phyloP scores from a whole-genome alignment of 2,888 invertebrate genomes.

The Lithosia quadra region DNA sequence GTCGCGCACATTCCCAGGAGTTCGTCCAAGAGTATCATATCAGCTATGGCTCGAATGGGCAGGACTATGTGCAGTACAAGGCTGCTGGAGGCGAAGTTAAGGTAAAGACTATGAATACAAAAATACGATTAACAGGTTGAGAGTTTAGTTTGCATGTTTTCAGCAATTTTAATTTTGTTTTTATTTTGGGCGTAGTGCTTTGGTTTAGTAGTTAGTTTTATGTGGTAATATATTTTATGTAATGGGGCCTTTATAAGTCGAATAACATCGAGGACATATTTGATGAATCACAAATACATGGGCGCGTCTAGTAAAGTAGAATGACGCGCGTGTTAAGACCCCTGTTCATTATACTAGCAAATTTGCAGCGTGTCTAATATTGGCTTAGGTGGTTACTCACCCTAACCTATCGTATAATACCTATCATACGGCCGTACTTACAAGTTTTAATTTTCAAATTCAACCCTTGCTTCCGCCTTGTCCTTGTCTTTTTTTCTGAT shows the following conservation, averaged over 20 bases:
- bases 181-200: slow-evolving; percentile 30
- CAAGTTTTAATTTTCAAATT: background rate
- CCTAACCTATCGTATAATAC: too few relatives aligned
- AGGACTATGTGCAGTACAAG: slow-evolving; percentile 96
- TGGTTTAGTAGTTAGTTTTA: slow-evolving; percentile 25
- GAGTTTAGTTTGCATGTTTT: slow-evolving; percentile 45
- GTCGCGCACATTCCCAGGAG: slow-evolving; percentile 95
- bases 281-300: slow-evolving; percentile 6
- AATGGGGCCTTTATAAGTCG: background rate
- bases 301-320: background rate
- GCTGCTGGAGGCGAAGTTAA: slow-evolving; percentile 95
- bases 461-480: background rate
- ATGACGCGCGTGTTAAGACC: background rate
- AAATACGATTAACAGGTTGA: slow-evolving; percentile 44
- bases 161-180: slow-evolving; percentile 24
- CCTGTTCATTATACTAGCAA: background rate
- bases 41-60: slow-evolving; percentile 96
- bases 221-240: background rate
- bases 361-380: background rate
- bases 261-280: slow-evolving; percentile 11
- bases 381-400: too few relatives aligned
- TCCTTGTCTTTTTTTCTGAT: too few relatives aligned
- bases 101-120: slow-evolving; percentile 86
- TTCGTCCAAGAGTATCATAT: slow-evolving; percentile 97
- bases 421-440: too few relatives aligned